A percentile compares a stretch with the other conserved stretches of the same genome.
Evolutionary conservation across 2,888 invertebrate genomes (phyloP).

Genomic region (Rhagonycha lutea): DNA sequence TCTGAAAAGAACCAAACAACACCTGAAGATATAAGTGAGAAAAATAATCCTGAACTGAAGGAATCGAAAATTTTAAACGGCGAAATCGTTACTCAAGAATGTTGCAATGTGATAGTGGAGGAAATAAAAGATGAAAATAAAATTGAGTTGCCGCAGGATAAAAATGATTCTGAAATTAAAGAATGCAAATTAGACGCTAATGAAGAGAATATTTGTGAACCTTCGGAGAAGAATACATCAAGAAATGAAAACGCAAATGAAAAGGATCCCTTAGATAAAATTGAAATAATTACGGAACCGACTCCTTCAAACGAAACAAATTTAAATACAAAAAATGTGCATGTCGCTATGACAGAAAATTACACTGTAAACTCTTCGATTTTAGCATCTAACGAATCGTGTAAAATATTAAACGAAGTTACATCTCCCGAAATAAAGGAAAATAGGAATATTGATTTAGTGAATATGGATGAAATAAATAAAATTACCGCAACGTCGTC

Average conservation of each 20-base stretch:
- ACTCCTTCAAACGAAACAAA: background rate
- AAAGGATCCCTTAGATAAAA: background rate
- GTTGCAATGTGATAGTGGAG: background rate
- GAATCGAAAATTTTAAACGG: background rate
- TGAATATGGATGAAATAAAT: background rate
- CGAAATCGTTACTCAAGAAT: background rate
- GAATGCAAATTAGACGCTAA: background rate
- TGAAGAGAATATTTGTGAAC: background rate
- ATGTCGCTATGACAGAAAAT: background rate
- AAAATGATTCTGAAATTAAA: background rate
- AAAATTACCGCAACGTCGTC: background rate
- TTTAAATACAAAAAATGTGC: background rate
- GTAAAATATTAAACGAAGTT: background rate
- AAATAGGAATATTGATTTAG: background rate
- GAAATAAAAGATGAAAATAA: background rate
- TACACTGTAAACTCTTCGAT: background rate
- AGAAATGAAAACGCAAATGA: background rate
- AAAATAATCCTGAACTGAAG: background rate
- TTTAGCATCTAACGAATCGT: background rate
- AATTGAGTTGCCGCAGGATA: background rate
- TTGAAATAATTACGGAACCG: background rate
- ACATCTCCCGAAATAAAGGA: background rate
- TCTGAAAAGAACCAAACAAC: no score
- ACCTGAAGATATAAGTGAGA: background rate
- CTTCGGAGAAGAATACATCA: background rate